Conservation (phyloP, 1,140 invertebrate species). For the Whitmania pigra region DNA sequence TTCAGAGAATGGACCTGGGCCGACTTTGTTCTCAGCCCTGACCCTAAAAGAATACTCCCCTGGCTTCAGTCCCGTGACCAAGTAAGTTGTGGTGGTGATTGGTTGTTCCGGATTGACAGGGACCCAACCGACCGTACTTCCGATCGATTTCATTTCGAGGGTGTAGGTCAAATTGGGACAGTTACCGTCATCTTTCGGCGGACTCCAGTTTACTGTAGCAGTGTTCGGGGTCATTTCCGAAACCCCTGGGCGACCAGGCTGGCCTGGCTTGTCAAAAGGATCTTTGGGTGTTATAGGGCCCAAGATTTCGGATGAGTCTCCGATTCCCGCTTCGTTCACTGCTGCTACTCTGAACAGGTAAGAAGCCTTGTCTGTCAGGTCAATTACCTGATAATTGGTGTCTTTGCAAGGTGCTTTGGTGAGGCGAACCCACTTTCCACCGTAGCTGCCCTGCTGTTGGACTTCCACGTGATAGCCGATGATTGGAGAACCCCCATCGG, state of each 20-base stretch:
- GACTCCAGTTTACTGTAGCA: constrained; percentile 77
- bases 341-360: constrained; percentile 37
- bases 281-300: constrained; percentile 75
- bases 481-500: constrained; percentile 58
- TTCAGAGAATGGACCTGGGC: constrained; percentile 76
- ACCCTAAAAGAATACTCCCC: constrained; percentile 85
- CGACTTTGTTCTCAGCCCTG: constrained; percentile 73
- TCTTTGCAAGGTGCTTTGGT: constrained; percentile 18
- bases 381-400: constrained; percentile 57
- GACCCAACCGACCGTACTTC: constrained; percentile 27
- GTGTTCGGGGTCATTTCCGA: constrained; percentile 84
- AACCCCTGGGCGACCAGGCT: constrained; percentile 54
- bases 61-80: constrained; percentile 57
- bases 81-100: constrained; percentile 19
- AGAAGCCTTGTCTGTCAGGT: constrained; percentile 76
- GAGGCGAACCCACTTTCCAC: constrained; percentile 55
- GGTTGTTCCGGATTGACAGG: constrained; percentile 10
- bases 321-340: constrained; percentile 36
- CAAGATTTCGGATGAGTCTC: constrained; percentile 56
- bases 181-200: constrained; percentile 60
- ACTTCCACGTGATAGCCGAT: constrained; percentile 76
- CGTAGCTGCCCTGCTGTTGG: constrained; percentile 75
- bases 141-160: constrained; percentile 49
- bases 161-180: constrained; percentile 25
- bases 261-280: constrained; percentile 58